phyloP scores from a whole-genome alignment of 2,888 invertebrate genomes.

The Melanostoma scalare region DNA sequence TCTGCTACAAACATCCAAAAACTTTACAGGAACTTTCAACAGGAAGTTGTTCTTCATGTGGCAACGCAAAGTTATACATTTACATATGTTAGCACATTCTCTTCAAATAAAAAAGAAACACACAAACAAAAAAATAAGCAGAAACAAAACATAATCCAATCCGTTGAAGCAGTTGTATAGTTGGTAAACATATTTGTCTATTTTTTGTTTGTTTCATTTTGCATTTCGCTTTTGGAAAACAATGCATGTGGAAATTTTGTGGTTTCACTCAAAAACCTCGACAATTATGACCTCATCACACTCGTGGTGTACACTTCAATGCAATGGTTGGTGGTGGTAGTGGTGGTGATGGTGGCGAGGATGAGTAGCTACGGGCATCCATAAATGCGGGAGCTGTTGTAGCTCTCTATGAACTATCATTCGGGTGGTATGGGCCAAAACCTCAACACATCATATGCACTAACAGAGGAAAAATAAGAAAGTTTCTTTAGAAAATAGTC shows the following conservation, averaged over 20 bases:
- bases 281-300: constrained; percentile 73
- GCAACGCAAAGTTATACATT: constrained; percentile 53
- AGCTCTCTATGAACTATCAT: constrained; percentile 27
- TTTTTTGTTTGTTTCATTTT: constrained; percentile 41
- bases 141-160: constrained; percentile 16
- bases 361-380: constrained; percentile 55
- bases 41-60: constrained; percentile 71
- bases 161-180: constrained; percentile 38
- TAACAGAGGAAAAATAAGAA: constrained; percentile 51
- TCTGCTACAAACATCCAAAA: constrained; percentile 33
- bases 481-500: constrained; percentile 62
- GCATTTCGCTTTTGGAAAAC: constrained; percentile 65
- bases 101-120: constrained; percentile 19
- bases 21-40: constrained; percentile 60
- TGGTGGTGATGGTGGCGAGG: not conserved
- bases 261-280: constrained; percentile 70
- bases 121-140: constrained; percentile 35
- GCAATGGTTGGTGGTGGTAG: constrained; percentile 5
- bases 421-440: constrained; percentile 53
- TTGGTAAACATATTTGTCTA: constrained; percentile 43
- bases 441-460: constrained; percentile 56
- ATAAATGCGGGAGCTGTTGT: constrained; percentile 62
- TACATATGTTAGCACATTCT: constrained; percentile 46
- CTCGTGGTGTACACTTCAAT: constrained; percentile 51
- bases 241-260: constrained; percentile 71